Percentiles rank a stretch among this genome's conserved stretches.
Conservation (phyloP, 2,113 vertebrate species). For the Notarius lentiginosus region DNA sequence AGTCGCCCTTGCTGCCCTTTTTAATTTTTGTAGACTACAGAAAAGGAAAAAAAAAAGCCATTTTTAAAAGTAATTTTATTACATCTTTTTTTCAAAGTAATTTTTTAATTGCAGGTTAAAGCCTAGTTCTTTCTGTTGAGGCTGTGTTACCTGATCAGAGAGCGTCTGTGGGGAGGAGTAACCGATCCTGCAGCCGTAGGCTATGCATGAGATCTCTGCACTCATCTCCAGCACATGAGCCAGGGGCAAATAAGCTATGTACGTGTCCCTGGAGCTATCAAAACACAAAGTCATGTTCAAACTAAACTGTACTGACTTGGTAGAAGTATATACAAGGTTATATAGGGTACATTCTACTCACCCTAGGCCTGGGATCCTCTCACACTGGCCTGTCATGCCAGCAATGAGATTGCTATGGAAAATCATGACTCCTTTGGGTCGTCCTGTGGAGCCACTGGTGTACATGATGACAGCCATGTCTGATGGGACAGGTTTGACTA, state of each 20-base stretch:
- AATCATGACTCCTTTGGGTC: slow-evolving; percentile 96
- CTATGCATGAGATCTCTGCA: slow-evolving; percentile 93
- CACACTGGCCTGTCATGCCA: slow-evolving; percentile 96
- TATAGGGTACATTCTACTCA: slow-evolving; percentile 65
- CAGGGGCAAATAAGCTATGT: slow-evolving; percentile 94
- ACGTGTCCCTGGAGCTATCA: slow-evolving; percentile 86
- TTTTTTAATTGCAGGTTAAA: background rate
- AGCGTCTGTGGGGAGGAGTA: slow-evolving; percentile 96
- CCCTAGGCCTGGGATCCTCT: slow-evolving; percentile 94
- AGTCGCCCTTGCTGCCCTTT: slow-evolving; percentile 95
- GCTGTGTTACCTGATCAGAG: slow-evolving; percentile 88
- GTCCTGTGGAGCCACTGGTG: slow-evolving; percentile 96
- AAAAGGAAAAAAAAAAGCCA: background rate
- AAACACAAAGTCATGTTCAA: slow-evolving; percentile 16
- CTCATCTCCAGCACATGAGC: slow-evolving; percentile 96
- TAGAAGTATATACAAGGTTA: background rate
- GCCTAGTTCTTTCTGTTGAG: background rate
- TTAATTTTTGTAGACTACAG: slow-evolving; percentile 96
- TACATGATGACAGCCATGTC: slow-evolving; percentile 97
- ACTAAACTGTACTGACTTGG: background rate
- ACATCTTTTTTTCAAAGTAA: background rate
- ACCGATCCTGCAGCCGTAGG: slow-evolving; percentile 93
- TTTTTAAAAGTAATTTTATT: background rate
- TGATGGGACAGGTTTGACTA: slow-evolving; percentile 79
- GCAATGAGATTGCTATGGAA: slow-evolving; percentile 91